Base-by-base conservation (phyloP, 2,797 vertebrate genomes). In the Gallirallus australis region DNA sequence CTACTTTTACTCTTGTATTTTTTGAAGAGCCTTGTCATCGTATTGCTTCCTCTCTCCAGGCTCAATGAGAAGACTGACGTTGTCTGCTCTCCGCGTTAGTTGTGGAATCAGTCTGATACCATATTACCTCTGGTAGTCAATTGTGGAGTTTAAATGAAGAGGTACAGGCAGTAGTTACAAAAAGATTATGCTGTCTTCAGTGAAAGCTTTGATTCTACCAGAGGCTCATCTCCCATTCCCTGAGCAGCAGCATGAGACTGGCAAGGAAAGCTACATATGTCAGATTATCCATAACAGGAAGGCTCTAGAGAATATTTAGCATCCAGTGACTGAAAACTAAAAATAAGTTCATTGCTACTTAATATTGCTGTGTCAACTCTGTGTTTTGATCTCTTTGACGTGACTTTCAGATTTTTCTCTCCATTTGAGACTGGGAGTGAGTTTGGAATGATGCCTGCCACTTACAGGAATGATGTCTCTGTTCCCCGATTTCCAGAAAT, bases 341-440 rank as follows among this genome's bases (percentile, higher is more conserved):
- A 96, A 96, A 91, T 92, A 86, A 86, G 45, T 91, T 96, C 42
- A 66, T 90, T 75, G 19, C 84, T 93, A 11, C 76, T 89, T 96
- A 14, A 7, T 87, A 83, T 33, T 89, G 87, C 81, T 86, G 52
- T 93, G 92, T 87, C 94, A 94, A 5, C 88, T 82, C 57, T 94
- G 31, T 92, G 82, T 86, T 96, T 96, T 96, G 76, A 96, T 97
- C 94, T 95, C 93, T 94, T 86, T 92, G 82, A 87, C 1, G 2
- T 72, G 79, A 59, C 39, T 81, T 91, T 69, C 48, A 83, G 61
- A 54, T 93, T 94, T 96, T 93, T 68, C 18, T 78, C 91, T 86
- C 69, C 23, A 15, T 94, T 86, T 89, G 72, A 95, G 88, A 59
- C 53, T 4, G 13, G 23, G 57, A 84, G n/a, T 52, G 84, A 59